Evolutionary conservation across 1,140 invertebrate species (phyloP).

Genomic region (Acyrthosiphon pisum): DNA sequence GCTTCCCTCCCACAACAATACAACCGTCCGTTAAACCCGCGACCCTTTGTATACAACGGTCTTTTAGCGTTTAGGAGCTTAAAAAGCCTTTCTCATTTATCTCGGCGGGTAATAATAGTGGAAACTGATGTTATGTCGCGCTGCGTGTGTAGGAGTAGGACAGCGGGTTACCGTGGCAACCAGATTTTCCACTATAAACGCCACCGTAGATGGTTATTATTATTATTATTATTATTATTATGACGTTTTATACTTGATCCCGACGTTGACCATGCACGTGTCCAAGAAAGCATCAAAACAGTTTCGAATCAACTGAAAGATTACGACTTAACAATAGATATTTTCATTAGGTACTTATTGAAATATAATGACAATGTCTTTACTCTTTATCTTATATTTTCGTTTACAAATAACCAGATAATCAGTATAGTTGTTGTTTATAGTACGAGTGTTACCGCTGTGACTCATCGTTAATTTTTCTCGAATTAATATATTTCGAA

Average conservation of each 20-base stretch:
- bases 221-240: constrained; percentile 32
- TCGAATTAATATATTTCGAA: not conserved
- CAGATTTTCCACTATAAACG: constrained; percentile 50
- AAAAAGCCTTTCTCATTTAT: constrained; percentile 57
- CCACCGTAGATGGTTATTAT: not conserved
- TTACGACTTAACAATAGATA: not conserved
- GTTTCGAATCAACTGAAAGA: not conserved
- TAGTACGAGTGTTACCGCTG: not conserved
- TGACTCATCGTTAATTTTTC: not conserved
- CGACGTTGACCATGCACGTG: not conserved
- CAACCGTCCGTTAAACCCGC: constrained; percentile 28
- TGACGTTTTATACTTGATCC: constrained; percentile 33
- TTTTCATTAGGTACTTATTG: not conserved
- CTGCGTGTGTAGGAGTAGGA: constrained; percentile 16
- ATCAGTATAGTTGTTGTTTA: not conserved
- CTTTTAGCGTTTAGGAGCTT: constrained; percentile 37
- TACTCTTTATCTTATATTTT: not conserved
- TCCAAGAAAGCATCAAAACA: not conserved
- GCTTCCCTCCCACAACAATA: constrained; percentile 15
- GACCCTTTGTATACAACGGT: constrained; percentile 27
- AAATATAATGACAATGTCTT: not conserved
- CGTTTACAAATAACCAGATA: not conserved
- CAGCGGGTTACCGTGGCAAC: constrained; percentile 50
- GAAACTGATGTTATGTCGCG: constrained; percentile 54
- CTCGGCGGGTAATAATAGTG: constrained; percentile 56